A percentile compares a stretch with the other conserved stretches of the same genome.
Evolutionary conservation across 2,797 vertebrate species (phyloP).

Genomic region (Amblyraja radiata): DNA sequence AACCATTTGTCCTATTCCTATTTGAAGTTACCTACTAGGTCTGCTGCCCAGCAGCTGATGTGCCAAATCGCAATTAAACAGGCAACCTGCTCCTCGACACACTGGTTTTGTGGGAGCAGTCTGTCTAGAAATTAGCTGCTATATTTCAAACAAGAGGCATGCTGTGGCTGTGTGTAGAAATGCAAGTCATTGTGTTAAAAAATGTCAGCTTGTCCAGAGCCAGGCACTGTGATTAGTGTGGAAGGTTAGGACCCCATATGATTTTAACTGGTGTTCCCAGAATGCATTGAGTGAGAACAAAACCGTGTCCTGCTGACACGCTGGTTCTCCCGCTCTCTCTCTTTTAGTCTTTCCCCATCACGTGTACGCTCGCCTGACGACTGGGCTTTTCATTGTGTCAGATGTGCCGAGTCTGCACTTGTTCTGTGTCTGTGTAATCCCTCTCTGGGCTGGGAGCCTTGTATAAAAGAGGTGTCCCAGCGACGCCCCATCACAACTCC

Average conservation of each 20-base stretch:
- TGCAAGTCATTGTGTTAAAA: background rate
- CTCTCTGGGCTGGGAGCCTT: background rate
- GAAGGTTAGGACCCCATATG: background rate
- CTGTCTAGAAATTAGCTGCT: no score
- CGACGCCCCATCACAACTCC: background rate
- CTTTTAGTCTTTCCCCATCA: background rate
- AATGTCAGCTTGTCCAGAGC: background rate
- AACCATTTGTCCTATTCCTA: background rate
- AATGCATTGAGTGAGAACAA: background rate
- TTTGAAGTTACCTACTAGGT: background rate
- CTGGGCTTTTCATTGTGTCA: slow-evolving; percentile 12
- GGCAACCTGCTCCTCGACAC: no score
- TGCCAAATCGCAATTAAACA: no score
- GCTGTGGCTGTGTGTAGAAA: background rate
- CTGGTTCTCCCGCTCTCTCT: background rate
- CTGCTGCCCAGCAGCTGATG: background rate
- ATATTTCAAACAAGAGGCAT: no score
- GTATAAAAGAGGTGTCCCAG: slow-evolving; percentile 21
- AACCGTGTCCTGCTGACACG: slow-evolving; percentile 11
- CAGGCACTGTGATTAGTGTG: background rate
- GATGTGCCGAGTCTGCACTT: slow-evolving; percentile 4
- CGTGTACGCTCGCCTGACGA: background rate
- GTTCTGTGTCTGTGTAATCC: background rate
- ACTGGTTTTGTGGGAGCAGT: no score
- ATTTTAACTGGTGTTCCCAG: background rate